phyloP scores from a whole-genome alignment of 2,797 vertebrate species.

The Corythornis leucogaster region DNA sequence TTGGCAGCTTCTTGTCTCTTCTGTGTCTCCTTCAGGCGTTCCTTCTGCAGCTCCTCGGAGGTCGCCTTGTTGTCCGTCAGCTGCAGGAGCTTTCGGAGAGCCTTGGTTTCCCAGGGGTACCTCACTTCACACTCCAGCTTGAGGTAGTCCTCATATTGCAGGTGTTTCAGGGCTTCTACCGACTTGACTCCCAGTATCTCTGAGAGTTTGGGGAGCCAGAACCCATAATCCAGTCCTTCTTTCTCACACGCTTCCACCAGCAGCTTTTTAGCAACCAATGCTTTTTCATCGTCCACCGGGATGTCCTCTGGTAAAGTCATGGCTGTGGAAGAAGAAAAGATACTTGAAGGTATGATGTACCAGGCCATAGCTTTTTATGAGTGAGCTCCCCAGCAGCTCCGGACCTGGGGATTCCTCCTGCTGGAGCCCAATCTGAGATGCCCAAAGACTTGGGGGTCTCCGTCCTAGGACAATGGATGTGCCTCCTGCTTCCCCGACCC shows the following conservation, averaged over 20 bases:
- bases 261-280: background rate
- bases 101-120: slow-evolving; percentile 41
- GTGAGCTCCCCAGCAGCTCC: background rate
- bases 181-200: slow-evolving; percentile 30
- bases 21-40: background rate
- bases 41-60: background rate
- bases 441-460: background rate
- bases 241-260: slow-evolving; percentile 4
- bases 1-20: background rate
- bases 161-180: slow-evolving; percentile 26
- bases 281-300: background rate
- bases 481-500: background rate
- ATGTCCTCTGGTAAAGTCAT: background rate
- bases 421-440: background rate
- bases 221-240: background rate
- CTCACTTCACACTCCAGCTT: background rate
- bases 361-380: background rate
- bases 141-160: slow-evolving; percentile 28
- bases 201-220: slow-evolving; percentile 36
- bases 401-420: background rate
- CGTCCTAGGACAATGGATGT: background rate
- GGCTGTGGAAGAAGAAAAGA: background rate
- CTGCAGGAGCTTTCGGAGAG: background rate
- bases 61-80: background rate
- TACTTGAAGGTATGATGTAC: background rate